Base-by-base conservation (phyloP, 2,888 invertebrate species). In the Ophion costatus region DNA sequence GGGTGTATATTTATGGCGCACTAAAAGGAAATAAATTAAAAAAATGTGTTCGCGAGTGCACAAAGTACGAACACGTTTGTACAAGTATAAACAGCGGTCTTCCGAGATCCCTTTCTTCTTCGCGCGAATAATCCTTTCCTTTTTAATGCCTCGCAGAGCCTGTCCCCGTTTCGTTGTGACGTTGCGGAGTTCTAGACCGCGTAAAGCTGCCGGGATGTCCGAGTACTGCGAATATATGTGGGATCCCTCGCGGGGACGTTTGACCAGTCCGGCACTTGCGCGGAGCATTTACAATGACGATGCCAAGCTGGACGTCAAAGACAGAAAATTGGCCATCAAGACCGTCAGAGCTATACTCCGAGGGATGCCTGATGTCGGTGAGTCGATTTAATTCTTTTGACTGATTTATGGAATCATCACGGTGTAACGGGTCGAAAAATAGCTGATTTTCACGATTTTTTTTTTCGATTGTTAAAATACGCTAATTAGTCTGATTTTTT, bases 171-270 rank as follows among this genome's bases (percentile, higher is more conserved):
- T 42, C 11, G 45, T 14, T 14, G 45, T 14, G 45, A 45, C 14
- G 45, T 45, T 14, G 45, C 14, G 38, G 11, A 57, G 63, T 59
- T 59, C 74, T 9, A 24, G 10, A 22, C 38, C 24, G 57, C 29
- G 22, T 61, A 74, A 74, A 63, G 7, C 22, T 7, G 29, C 51
- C 20, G 22, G 67, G 42, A 93, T 93, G 93, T 90, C 93, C 10
- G 93, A 93, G 82, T 93, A 93, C 74, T 93, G 93, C 76, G 93
- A 93, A 81, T 93, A 93, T 86, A 91, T 93, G 92, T 93, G 93
- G 93, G 91, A 93, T 75, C 89, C 93, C 7, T 88, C 90, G 0
- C 88, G 91, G 14, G 90, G 89, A 59, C 91, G 90, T 56, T 77
- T 87, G 14, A 89, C 86, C 45, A 87, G 82, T 51, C 67, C 88